These are phyloP conservation scores for Augiades crinisus DNA, from an alignment of 2,888 invertebrate species.

Conservation along the genomic window DNA sequence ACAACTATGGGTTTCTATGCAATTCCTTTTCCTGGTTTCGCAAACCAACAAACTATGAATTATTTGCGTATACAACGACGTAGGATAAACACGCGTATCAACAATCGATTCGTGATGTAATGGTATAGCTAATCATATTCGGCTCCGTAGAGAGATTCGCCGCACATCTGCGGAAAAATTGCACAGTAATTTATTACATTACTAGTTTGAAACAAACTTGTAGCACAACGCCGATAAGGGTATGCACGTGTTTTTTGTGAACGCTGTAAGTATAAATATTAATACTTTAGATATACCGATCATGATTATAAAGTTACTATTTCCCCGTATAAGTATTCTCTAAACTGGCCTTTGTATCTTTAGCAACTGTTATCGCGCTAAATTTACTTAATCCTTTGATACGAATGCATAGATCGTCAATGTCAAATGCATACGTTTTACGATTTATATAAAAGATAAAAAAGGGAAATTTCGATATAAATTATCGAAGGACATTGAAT, in stretches of 20 bases:
- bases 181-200: not conserved
- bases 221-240: not conserved
- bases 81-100: not conserved
- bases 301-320: too few species aligned
- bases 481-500: not conserved
- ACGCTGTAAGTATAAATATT: too few species aligned
- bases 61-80: constrained; percentile 14
- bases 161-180: not conserved
- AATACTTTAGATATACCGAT: too few species aligned
- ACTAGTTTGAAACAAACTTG: not conserved
- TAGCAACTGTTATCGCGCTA: not conserved
- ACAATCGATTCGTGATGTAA: constrained; percentile 4
- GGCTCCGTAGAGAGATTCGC: not conserved
- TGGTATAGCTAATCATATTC: not conserved
- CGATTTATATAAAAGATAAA: constrained; percentile 8
- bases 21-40: constrained; percentile 50
- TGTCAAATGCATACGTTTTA: constrained; percentile 10
- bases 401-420: constrained; percentile 3
- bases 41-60: constrained; percentile 34
- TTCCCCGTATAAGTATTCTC: too few species aligned
- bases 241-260: not conserved
- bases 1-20: constrained; percentile 40
- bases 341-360: too few species aligned
- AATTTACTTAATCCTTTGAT: constrained; percentile 2
- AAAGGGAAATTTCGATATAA: not conserved